Percentiles rank a stretch among this genome's conserved stretches.
Evolutionary conservation across 2,113 vertebrate genomes (phyloP).

Genomic region (Catharus minimus): DNA sequence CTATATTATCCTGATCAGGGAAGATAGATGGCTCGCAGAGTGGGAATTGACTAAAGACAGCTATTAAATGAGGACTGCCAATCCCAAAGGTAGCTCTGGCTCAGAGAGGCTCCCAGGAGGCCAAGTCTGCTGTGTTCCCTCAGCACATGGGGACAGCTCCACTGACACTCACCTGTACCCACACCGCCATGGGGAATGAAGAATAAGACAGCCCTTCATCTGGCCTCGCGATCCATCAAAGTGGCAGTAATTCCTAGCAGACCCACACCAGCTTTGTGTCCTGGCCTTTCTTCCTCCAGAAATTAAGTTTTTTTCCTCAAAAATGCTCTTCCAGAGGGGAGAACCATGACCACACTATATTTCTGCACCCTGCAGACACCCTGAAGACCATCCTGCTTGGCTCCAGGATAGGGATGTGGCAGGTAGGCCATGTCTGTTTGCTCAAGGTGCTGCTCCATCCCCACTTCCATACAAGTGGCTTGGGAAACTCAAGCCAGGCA

Average conservation of each 20-base stretch:
- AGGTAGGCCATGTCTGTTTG: not conserved
- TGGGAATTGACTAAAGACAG: not conserved
- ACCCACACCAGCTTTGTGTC: not conserved
- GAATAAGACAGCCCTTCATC: accelerated
- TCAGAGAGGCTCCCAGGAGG: not conserved
- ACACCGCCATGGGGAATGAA: accelerated
- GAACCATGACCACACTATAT: not conserved
- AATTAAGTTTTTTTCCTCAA: not conserved
- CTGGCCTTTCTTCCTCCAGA: not conserved
- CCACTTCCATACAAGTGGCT: not conserved
- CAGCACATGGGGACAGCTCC: accelerated
- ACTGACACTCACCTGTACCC: not conserved
- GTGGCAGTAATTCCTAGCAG: not conserved
- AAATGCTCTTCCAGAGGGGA: not conserved
- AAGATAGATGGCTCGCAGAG: not conserved
- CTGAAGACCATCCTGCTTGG: not conserved
- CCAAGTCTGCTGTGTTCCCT: not conserved
- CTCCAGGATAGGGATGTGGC: not conserved
- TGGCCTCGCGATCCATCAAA: not conserved
- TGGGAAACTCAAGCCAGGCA: not conserved
- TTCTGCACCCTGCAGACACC: accelerated
- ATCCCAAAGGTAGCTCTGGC: not conserved
- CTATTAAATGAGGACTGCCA: not conserved
- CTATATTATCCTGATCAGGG: not conserved
- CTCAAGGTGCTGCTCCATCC: not conserved